Conservation (phyloP, 2,797 vertebrate species). For the Siniperca undulata region DNA sequence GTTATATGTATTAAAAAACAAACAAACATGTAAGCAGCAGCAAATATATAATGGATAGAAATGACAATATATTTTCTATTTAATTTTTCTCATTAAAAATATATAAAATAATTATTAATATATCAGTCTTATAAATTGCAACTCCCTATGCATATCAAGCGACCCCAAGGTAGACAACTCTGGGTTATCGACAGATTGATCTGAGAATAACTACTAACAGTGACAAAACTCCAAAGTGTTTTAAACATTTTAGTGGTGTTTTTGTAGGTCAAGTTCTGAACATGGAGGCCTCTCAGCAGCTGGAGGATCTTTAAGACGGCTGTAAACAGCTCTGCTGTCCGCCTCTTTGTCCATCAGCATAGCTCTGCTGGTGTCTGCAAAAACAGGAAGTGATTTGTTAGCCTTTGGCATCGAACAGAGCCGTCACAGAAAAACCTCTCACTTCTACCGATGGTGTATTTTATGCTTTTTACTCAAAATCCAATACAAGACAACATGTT, state of each 20-base stretch:
- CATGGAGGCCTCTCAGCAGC: slow-evolving; percentile 64
- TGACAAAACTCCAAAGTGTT: slow-evolving; percentile 55
- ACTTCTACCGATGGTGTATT: neutral
- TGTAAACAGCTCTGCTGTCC: slow-evolving; percentile 49
- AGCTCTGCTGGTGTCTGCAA: slow-evolving; percentile 71
- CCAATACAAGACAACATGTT: slow-evolving; percentile 22
- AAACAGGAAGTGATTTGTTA: slow-evolving; percentile 73
- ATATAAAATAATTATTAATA: slow-evolving; percentile 62
- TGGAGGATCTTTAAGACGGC: slow-evolving; percentile 40
- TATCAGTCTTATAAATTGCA: slow-evolving; percentile 45
- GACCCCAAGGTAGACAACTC: slow-evolving; percentile 24
- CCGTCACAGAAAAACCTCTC: neutral
- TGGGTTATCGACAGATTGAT: slow-evolving; percentile 22
- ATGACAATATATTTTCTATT: slow-evolving; percentile 42
- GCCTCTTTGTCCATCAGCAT: slow-evolving; percentile 61
- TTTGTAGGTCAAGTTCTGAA: slow-evolving; percentile 66
- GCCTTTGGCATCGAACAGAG: slow-evolving; percentile 27
- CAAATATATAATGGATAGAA: slow-evolving; percentile 51
- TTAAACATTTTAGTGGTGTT: slow-evolving; percentile 69
- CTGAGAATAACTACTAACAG: slow-evolving; percentile 45
- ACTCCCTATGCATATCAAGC: slow-evolving; percentile 18
- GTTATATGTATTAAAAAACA: slow-evolving; percentile 28
- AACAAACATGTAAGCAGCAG: slow-evolving; percentile 53
- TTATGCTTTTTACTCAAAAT: slow-evolving; percentile 1
- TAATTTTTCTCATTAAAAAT: slow-evolving; percentile 54